Base-by-base conservation (phyloP, 2,113 vertebrate genomes). In the Parus major region DNA sequence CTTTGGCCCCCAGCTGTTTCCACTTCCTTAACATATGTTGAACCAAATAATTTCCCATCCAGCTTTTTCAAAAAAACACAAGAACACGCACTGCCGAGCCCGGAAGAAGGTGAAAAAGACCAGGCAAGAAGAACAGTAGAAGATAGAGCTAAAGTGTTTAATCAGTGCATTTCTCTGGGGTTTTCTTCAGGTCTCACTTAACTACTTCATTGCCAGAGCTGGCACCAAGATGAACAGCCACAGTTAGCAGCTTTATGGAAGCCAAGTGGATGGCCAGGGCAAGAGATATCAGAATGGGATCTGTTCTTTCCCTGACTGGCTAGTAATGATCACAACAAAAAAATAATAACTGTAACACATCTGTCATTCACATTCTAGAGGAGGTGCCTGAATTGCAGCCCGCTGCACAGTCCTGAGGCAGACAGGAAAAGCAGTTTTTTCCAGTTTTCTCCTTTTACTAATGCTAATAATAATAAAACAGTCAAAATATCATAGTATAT, bases 1-100 rank as follows among this genome's bases (percentile, higher is more conserved):
- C 72, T 70, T 93, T 85, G 94, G 92, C 60, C 55, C 24, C 97
- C 98, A 98, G 97, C 97, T 98, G 98, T 97, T 98, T 98, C 97
- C 98, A 96, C 91, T 98, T 97, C 97, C 98, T 97, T 83, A 75
- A 93, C 96, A 97, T 90, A 82, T 97, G 98, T 90, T 97, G 93
- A 41, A 90, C 82, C 90, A 88, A 96, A 89, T 96, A 52, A 95
- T 93, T 97, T 97, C 96, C 82, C 90, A 93, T 96, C 94, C 97
- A 97, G 70, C 57, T 85, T 86, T 92, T 97, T 94, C 44, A 60
- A 71, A 95, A 92, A 81, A 63, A 69, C 56, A 90, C 56, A 79
- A 95, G 92, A 94, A 82, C 59, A 52, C 1, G 0, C 33, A 61
- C 75, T 91, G 84, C 82, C 79, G 85, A 88, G 69, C 53, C 75